Evolutionary conservation across 2,888 invertebrate genomes (phyloP), one percentile per base, ranked within the genome.

Genomic region (Portevinia maculata): DNA sequence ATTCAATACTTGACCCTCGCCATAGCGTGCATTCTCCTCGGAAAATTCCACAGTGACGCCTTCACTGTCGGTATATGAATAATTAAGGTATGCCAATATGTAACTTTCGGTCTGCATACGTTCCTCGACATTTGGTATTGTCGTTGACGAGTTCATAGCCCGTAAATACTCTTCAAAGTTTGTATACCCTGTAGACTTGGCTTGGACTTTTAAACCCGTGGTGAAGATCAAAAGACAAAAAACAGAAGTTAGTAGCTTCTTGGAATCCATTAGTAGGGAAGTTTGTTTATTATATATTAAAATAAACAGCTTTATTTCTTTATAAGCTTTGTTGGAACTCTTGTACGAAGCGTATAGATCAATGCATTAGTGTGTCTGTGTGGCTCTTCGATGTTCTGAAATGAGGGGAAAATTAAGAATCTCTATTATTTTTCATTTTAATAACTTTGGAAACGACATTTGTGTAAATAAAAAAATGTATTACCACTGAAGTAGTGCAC

Each of bases 1-100:
- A 30, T 93, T 92, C 0, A 93, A 92, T 62, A 94, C 92, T 87
- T 91, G 92, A 0, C 94, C 94, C 87, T 95, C 95, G 37, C 95
- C 95, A 87, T 93, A 95, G 86, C 93, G 93, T 6, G 93, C 93
- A 67, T 92, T 92, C 91, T 93, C 91, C 53, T 90, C 90, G 0
- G 85, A 73, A 44, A 85, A 88, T 5, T 85, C 86, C 13, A 84
- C 79, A 4, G 76, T 15, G 17, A 84, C 73, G 2, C 86, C 87
- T 17, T 87, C 87, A 3, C 64, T 79, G 60, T 86, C 85, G 37
- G 83, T 79, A 30, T 88, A 90, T 7, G 88, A 87, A 85, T 89
- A 90, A 75, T 89, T 90, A 8, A 91, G 88, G 59, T 87, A 89
- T 21, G 91, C 91, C 83, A 88, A 88, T 9, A 88, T 88, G 52